Conservation (phyloP, 1,140 invertebrate species). For the Mya arenaria region DNA sequence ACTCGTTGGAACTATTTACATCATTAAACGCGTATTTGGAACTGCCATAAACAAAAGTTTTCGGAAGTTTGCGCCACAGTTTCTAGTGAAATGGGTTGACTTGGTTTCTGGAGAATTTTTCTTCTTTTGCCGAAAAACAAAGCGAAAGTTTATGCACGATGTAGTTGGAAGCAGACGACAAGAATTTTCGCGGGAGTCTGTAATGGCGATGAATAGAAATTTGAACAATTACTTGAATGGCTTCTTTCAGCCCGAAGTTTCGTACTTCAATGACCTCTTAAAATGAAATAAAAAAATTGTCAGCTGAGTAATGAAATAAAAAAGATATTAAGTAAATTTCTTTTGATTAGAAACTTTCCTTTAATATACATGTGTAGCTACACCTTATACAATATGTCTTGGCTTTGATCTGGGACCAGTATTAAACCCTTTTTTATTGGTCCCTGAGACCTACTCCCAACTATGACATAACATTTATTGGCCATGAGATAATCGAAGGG, state of each 20-base stretch:
- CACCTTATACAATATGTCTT: no score
- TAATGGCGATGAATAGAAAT: constrained; percentile 46
- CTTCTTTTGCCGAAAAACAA: constrained; percentile 32
- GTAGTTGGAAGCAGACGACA: constrained; percentile 42
- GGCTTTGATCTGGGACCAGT: no score
- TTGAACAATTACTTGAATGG: constrained; percentile 38
- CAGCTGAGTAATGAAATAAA: no score
- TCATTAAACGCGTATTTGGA: constrained; percentile 31
- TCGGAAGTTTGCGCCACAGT: constrained; percentile 43
- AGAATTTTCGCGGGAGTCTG: not conserved
- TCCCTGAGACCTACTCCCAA: no score
- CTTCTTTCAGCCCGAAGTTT: not conserved
- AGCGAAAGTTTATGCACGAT: constrained; percentile 44
- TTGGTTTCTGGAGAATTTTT: constrained; percentile 46
- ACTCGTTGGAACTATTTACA: constrained; percentile 25
- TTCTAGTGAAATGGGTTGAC: constrained; percentile 37
- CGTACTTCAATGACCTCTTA: constrained; percentile 35
- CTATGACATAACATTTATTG: no score
- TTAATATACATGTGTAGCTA: no score
- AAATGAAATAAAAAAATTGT: not conserved
- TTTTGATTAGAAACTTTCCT: no score
- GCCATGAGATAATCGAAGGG: no score
- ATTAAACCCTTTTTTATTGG: no score
- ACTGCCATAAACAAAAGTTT: constrained; percentile 32
- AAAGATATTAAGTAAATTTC: no score